Percentiles rank a stretch among this genome's conserved stretches.
These are phyloP conservation scores for Xenopus laevis DNA, from an alignment of 2,113 vertebrate genomes.

Conservation along the genomic window DNA sequence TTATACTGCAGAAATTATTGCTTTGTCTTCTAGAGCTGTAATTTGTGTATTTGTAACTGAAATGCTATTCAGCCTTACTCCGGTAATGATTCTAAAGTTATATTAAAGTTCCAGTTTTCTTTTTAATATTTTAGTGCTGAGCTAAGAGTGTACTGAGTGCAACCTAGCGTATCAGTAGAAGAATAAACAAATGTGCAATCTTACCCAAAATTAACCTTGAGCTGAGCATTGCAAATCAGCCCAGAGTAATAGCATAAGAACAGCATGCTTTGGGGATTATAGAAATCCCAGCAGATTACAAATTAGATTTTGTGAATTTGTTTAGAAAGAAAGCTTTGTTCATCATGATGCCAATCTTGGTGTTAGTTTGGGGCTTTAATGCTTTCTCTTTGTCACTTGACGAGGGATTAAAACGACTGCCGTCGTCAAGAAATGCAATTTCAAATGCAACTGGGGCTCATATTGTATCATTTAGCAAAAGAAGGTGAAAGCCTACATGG, in stretches of 20 bases:
- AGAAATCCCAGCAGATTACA: neutral
- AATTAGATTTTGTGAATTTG: neutral
- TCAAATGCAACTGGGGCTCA: neutral
- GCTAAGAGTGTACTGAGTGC: neutral
- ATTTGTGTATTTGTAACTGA: slow-evolving; percentile 11
- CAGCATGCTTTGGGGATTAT: neutral
- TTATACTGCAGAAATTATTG: slow-evolving; percentile 11
- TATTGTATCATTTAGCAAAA: neutral
- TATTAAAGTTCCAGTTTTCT: neutral
- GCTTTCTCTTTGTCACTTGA: neutral
- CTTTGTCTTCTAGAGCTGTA: slow-evolving; percentile 7
- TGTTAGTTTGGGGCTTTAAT: neutral
- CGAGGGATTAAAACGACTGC: neutral
- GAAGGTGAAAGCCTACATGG: no score
- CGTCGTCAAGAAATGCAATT: neutral
- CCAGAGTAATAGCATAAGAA: neutral
- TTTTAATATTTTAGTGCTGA: slow-evolving; percentile 22
- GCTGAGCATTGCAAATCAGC: neutral
- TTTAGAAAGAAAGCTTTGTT: neutral
- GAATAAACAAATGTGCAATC: slow-evolving; percentile 4
- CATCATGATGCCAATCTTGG: neutral
- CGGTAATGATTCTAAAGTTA: slow-evolving; percentile 8
- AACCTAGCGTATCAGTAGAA: neutral
- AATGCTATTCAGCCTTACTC: neutral
- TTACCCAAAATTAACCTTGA: slow-evolving; percentile 13